Base-by-base conservation (phyloP, 2,888 invertebrate genomes). In the Conomelus anceps region DNA sequence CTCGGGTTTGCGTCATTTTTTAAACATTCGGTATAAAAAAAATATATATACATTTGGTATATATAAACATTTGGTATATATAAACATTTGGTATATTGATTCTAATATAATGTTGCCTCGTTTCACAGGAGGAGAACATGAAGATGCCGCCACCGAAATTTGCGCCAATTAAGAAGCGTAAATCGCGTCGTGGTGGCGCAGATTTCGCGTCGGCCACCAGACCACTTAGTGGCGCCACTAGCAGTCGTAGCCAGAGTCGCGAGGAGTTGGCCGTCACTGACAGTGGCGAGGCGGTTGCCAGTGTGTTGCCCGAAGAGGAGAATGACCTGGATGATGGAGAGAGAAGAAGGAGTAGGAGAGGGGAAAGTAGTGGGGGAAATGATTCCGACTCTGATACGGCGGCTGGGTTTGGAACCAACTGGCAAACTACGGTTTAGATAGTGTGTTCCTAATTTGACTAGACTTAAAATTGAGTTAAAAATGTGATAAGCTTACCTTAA, bases 331-430 rank as follows among this genome's bases (percentile, higher is more conserved):
- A 9, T 34, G 11, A 17, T 9, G 34, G 34, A 34, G 34, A 13
- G 34, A 17, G 9, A 34, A 34, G 34, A 34, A 23, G 84, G 13
- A 26, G 84, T 23, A 22, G 23, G 20, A 84, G 23, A 22, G 13
- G 84, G 13, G 24, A 22, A n/a, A n/a, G 23, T 26, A 87, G 87
- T 20, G 88, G 85, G n/a, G 91, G 90, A 22, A 91, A 91, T 22
- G 97, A 97, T 92, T 97, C 97, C 0, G 98, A 98, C 93, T 98
- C 98, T 0, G 98, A 98, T 93, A 95, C 97, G 0, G 98, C 97
- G 0, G 97, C 97, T 91, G 98, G 98, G 0, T 98, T 98, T 93
- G 98, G 96, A 92, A 95, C 96, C 0, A 95, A 95, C 89, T 97
- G 97, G 97, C 95, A 94, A 91, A 91, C 91, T n/a, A 91, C 91